Base-by-base conservation (phyloP, 2,113 vertebrate genomes). In the Probosciger aterrimus region DNA sequence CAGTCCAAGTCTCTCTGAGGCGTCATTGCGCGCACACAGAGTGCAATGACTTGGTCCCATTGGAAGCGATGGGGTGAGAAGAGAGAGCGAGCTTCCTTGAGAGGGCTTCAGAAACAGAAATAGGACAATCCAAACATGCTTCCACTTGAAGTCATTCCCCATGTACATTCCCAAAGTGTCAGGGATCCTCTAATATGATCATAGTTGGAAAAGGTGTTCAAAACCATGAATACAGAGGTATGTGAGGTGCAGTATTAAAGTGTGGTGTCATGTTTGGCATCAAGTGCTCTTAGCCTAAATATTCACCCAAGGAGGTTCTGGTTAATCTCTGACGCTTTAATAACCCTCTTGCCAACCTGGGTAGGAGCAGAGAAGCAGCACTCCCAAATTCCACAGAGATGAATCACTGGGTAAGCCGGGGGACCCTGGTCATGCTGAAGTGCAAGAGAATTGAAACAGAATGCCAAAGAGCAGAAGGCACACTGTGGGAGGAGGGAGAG, bases 61-160 rank as follows among this genome's bases (percentile, higher is more conserved):
- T 3, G 94, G 96, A 97, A 94, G 96, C 94, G 95, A 97, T 96
- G 94, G 95, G 92, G 88, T 97, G 96, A 97, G 96, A 96, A 91
- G 91, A 94, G 81, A 44, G 67, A 94, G 92, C 77, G 41, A 94
- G 92, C 83, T 92, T 71, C 86, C 86, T 93, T 89, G 43, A 86
- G 81, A 96, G 57, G 86, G 17, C 90, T 96, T 97, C 93, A 79
- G 86, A 91, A 94, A 89, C 57, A 96, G 91, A 96, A 96, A 69
- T 3, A 96, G 95, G 91, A 95, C 74, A 91, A 93, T 79, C 92
- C 89, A 93, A 96, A 77, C 83, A 71, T 0, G 1, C 77, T 82
- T 93, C 92, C 94, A 86, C 88, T 93, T 89, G 88, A 92, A 92
- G 68, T 57, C 95, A 93, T 44, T 77, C 31, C 59, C 67, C 63